Conservation (phyloP, 37 sponge, comb jelly and placozoan species). For the Hexactinellida sp. region DNA sequence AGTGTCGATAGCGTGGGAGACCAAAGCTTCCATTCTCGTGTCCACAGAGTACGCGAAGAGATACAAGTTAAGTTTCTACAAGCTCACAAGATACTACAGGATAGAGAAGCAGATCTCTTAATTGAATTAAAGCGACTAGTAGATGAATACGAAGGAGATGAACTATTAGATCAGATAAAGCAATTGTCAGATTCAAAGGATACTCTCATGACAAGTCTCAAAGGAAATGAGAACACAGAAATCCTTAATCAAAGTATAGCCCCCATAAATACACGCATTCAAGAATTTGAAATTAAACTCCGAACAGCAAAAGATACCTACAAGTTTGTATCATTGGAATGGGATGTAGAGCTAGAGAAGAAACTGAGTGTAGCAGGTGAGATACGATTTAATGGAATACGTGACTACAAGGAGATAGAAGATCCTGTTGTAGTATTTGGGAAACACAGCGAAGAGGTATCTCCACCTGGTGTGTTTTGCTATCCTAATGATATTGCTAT, state of each 20-base stretch:
- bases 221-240: not conserved
- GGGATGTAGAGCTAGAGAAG: not conserved
- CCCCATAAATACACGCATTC: not conserved
- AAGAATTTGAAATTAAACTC: not conserved
- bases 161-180: not conserved
- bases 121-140: not conserved
- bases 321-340: not conserved
- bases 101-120: not conserved
- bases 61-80: not conserved
- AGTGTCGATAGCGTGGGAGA: not conserved
- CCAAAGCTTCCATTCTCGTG: not conserved
- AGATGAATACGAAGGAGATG: not conserved
- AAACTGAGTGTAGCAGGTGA: not conserved
- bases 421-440: not conserved
- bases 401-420: not conserved
- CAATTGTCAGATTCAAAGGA: not conserved
- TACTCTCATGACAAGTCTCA: not conserved
- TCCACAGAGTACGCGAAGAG: not conserved
- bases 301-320: not conserved
- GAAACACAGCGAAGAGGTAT: not conserved
- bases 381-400: not conserved
- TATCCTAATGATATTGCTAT: not conserved
- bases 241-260: not conserved
- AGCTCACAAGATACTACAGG: not conserved
- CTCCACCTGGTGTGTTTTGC: not conserved